Percentiles rank a stretch among this genome's conserved stretches.
Conservation (phyloP, 2,797 vertebrate genomes). For the Microhierax caerulescens region DNA sequence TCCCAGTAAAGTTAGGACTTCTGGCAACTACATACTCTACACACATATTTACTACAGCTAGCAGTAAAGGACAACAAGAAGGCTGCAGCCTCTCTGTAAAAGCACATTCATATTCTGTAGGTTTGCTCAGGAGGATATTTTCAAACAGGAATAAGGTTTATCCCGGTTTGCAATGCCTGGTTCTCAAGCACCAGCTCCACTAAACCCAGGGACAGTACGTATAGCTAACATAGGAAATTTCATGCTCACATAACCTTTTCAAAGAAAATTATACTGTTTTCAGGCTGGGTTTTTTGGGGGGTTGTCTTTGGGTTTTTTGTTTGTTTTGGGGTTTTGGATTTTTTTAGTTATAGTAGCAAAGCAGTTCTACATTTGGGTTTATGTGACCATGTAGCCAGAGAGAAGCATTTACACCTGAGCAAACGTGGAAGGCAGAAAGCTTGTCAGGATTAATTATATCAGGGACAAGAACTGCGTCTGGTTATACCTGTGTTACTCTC, state of each 20-base stretch:
- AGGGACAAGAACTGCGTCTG: slow-evolving; percentile 20
- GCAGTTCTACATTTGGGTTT: neutral
- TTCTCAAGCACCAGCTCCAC: neutral
- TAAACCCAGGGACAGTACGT: neutral
- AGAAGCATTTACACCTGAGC: slow-evolving; percentile 25
- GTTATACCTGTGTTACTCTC: slow-evolving; percentile 40
- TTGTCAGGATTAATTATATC: slow-evolving; percentile 41
- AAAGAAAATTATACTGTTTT: neutral
- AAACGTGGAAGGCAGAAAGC: neutral
- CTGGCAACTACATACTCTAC: neutral
- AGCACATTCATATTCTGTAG: neutral
- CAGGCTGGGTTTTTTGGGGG: neutral
- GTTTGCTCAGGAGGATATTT: neutral
- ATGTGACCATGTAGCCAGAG: neutral
- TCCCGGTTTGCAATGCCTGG: neutral
- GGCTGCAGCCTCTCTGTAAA: neutral
- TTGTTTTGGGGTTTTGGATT: neutral
- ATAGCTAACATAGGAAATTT: neutral
- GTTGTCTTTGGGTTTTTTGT: neutral
- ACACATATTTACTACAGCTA: neutral
- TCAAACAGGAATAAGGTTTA: neutral
- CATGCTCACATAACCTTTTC: neutral
- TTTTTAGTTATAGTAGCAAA: neutral
- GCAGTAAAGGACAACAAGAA: neutral
- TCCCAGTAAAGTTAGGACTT: neutral